phyloP scores from a whole-genome alignment of 2,797 vertebrate genomes.

The Orientallactaga sibirica region DNA sequence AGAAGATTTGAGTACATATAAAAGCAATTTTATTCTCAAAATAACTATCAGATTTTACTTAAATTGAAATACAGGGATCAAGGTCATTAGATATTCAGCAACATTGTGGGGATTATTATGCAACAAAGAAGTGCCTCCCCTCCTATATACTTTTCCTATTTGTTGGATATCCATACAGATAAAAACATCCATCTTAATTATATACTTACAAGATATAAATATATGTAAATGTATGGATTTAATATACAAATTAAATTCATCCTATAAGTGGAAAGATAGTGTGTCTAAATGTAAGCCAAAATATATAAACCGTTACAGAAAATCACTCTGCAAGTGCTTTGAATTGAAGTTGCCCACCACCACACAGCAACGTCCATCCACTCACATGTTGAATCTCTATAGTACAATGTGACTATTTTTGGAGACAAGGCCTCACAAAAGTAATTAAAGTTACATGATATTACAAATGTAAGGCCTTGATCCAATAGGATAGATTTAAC shows the following conservation, averaged over 20 bases:
- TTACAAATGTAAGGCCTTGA: background rate
- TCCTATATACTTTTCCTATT: background rate
- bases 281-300: conserved; percentile 13
- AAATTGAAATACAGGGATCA: background rate
- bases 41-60: background rate
- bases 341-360: background rate
- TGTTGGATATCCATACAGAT: background rate
- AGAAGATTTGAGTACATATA: background rate
- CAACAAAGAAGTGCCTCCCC: background rate
- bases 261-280: background rate
- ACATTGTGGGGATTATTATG: background rate
- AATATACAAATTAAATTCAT: background rate
- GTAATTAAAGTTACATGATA: background rate
- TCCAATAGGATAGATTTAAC: background rate
- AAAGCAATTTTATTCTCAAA: background rate
- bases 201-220: background rate
- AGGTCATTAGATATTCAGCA: background rate
- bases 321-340: background rate
- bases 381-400: background rate
- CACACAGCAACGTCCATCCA: background rate
- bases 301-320: background rate
- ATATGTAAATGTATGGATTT: background rate
- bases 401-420: background rate
- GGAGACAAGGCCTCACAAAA: background rate
- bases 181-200: conserved; percentile 6